phyloP scores from a whole-genome alignment of 2,888 invertebrate genomes.

The Drosophila neonasuta region DNA sequence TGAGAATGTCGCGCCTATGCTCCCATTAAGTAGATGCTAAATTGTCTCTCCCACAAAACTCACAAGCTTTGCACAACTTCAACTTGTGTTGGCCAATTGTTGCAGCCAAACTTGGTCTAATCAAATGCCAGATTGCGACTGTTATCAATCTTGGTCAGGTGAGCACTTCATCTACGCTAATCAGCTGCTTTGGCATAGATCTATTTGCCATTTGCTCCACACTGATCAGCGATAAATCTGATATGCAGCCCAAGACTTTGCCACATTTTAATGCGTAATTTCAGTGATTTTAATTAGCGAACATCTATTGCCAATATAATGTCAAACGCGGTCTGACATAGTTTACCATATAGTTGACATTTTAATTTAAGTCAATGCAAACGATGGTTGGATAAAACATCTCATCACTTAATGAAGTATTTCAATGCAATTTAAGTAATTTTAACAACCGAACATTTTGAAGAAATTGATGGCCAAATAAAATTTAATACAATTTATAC shows the following conservation, averaged over 20 bases:
- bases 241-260: conserved; percentile 24
- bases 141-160: neutral
- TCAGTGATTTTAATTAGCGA: too few species aligned
- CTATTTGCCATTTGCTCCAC: neutral
- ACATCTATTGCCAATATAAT: too few species aligned
- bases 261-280: too few species aligned
- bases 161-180: neutral
- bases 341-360: too few species aligned
- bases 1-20: conserved; percentile 75
- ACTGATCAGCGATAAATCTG: neutral
- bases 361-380: too few species aligned
- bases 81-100: conserved; percentile 9
- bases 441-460: too few species aligned
- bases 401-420: too few species aligned
- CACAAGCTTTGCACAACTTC: neutral
- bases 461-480: too few species aligned
- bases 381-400: too few species aligned
- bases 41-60: conserved; percentile 35
- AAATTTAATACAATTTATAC: too few species aligned
- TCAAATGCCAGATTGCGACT: neutral
- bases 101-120: neutral
- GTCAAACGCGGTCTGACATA: too few species aligned
- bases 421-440: too few species aligned
- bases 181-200: neutral
- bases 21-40: conserved; percentile 71